These are phyloP conservation scores for Plecotus auritus DNA, from an alignment of 2,113 vertebrate genomes.

Conservation along the genomic window DNA sequence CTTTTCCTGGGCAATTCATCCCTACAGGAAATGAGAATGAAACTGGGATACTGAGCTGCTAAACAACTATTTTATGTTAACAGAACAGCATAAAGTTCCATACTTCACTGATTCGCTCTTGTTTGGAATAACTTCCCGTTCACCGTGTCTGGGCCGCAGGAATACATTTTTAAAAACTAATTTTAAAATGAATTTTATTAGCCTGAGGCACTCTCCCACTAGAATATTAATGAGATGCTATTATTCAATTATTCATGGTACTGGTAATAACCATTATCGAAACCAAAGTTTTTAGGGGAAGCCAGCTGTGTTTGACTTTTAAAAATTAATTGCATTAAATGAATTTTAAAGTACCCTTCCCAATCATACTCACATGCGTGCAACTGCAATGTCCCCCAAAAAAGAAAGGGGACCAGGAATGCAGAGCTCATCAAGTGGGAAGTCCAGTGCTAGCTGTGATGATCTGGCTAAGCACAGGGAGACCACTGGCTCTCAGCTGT, in stretches of 20 bases:
- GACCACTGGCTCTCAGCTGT: neutral
- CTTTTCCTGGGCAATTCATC: neutral
- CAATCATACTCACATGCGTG: neutral
- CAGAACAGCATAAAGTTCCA: conserved; percentile 18
- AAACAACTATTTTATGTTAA: neutral
- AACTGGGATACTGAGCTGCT: neutral
- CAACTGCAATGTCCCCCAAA: neutral
- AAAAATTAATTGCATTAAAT: conserved; percentile 39
- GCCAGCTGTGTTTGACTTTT: conserved; percentile 36
- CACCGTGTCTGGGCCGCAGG: neutral
- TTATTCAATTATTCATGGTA: conserved; percentile 60
- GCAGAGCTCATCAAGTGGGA: neutral
- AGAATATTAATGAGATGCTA: conserved; percentile 63
- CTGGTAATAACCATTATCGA: conserved; percentile 58
- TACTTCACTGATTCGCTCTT: conserved; percentile 3
- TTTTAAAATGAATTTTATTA: conserved; percentile 61
- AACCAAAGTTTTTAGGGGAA: conserved; percentile 53
- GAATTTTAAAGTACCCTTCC: conserved; percentile 47
- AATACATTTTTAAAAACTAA: conserved; percentile 26
- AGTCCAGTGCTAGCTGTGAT: neutral
- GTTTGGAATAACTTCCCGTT: neutral
- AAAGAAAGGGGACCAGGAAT: neutral
- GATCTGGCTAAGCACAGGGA: neutral
- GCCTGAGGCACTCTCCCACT: conserved; percentile 42
- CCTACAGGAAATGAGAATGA: neutral